Conservation (phyloP, 2,113 vertebrate genomes). For the Dunckerocampus dactyliophorus region DNA sequence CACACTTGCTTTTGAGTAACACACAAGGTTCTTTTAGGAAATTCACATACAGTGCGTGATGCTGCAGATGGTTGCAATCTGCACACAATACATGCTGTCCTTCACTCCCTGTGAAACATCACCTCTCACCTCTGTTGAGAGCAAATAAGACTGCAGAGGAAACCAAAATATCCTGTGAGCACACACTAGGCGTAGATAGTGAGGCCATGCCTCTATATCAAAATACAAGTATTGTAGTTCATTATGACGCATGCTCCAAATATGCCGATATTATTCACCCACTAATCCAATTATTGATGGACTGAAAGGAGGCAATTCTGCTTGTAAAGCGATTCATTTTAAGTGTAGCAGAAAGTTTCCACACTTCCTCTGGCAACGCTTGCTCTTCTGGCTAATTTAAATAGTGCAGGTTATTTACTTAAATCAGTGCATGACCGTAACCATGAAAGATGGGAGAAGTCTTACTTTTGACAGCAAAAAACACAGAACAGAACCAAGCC, state of each 20-base stretch:
- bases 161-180: constrained; percentile 69
- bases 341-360: constrained; percentile 12
- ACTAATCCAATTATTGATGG: constrained; percentile 19
- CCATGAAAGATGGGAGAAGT: constrained; percentile 18
- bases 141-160: constrained; percentile 49
- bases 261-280: constrained; percentile 2
- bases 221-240: constrained; percentile 33
- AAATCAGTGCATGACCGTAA: constrained; percentile 3
- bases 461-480: constrained; percentile 7
- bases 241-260: constrained; percentile 17
- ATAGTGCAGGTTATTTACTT: constrained; percentile 22
- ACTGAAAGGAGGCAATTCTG: constrained; percentile 4
- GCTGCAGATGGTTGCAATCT: constrained; percentile 72
- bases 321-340: constrained; percentile 5
- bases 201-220: constrained; percentile 32
- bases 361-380: constrained; percentile 25
- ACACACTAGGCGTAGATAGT: constrained; percentile 40
- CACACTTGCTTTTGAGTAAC: neutral
- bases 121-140: constrained; percentile 67
- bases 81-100: constrained; percentile 62
- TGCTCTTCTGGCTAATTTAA: constrained; percentile 27
- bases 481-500: constrained; percentile 11
- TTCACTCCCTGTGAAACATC: constrained; percentile 56
- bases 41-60: constrained; percentile 22
- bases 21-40: constrained; percentile 17